Evolutionary conservation across 2,888 invertebrate species (phyloP).

Genomic region (Yponomeuta malinellus): DNA sequence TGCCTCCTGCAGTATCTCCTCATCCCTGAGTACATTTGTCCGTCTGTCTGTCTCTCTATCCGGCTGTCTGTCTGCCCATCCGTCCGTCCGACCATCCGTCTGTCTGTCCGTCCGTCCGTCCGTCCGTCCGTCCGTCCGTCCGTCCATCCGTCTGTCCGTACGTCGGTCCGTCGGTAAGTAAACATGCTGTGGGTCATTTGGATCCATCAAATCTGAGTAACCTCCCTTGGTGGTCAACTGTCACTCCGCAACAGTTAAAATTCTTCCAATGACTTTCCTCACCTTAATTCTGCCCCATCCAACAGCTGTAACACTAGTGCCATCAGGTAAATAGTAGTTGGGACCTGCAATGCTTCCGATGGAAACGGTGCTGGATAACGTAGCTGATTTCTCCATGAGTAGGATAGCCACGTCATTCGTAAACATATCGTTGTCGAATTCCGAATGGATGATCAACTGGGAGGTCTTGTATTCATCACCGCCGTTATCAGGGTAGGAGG

Average conservation of each 20-base stretch:
- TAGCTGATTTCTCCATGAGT: conserved; percentile 17
- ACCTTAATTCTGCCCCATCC: conserved; percentile 17
- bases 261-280: not conserved
- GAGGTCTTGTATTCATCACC: conserved; percentile 19
- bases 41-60: too few relatives aligned
- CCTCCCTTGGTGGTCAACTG: not conserved
- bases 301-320: conserved; percentile 12
- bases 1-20: too few relatives aligned
- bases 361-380: not conserved
- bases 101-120: too few relatives aligned
- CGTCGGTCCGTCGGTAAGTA: too few relatives aligned
- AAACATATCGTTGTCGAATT: conserved; percentile 17
- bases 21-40: too few relatives aligned
- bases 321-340: conserved; percentile 14
- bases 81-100: too few relatives aligned
- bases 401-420: conserved; percentile 24
- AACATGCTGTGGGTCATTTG: too few relatives aligned
- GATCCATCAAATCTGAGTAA: too few relatives aligned
- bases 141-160: too few relatives aligned
- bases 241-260: too few relatives aligned
- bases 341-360: conserved; percentile 13
- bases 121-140: too few relatives aligned
- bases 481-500: conserved; percentile 16
- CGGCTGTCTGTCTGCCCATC: too few relatives aligned
- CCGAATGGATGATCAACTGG: conserved; percentile 17